Base-by-base conservation (phyloP, 2,888 invertebrate species). In the Agrotis puta region DNA sequence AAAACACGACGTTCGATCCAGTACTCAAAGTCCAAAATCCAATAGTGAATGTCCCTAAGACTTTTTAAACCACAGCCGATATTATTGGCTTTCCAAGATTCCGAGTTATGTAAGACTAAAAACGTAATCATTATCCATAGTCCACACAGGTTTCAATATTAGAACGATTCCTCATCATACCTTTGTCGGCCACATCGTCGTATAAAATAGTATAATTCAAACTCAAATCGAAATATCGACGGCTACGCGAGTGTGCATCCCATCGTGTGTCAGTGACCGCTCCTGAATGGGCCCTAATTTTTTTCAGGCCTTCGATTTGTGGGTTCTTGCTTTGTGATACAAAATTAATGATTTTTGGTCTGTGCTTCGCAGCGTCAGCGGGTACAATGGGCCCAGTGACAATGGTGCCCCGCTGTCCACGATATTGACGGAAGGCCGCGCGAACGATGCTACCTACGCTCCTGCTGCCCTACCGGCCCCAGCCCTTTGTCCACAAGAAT, bases 281-380 rank as follows among this genome's bases (percentile, higher is more conserved):
- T 86, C 87, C 90, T 94, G 92, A 94, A 95, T 95, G 91, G 90
- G 83, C 88, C 91, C 91, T 92, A 92, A 92, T 93, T 94, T 95
- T 94, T 94, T 94, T 89, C 93, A 93, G 91, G 82, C 87, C 88
- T 92, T 94, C 94, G 94, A 95, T 95, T 94, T 95, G 95, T 95
- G 96, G 94, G 95, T 95, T 94, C 95, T 91, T 89, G 94, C 95
- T 95, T 96, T 96, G 96, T 95, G 95, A 92, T 95, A 93, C 90
- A 93, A 94, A 95, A 96, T 96, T 96, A 96, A 96, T 96, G 96
- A 95, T 95, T 96, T 95, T 94, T 94, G 94, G 95, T 93, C 95
- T 94, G 94, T 92, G 92, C 93, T 92, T 89, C 89, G 92, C 90
- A 89, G 91, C 92, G 91, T 91, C 91, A 88, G 91, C 82, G 88